A percentile compares a stretch with the other conserved stretches of the same genome.
These are phyloP conservation scores for Nomada goodeniana DNA, from an alignment of 2,888 invertebrate genomes.

Conservation along the genomic window DNA sequence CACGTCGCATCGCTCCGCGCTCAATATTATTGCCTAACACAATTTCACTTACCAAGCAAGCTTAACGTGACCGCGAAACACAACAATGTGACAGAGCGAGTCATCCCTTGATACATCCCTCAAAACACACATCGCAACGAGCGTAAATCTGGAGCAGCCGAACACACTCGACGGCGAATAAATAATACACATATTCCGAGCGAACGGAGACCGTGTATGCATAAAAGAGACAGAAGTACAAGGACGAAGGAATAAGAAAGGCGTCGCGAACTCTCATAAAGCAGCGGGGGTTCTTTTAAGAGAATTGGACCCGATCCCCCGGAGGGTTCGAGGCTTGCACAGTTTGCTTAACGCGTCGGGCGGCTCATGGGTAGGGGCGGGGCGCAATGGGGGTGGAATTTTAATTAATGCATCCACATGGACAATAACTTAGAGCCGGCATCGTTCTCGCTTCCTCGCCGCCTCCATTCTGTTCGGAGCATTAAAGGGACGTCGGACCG, in stretches of 20 bases:
- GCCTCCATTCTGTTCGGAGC: conserved; percentile 10
- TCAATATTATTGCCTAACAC: too few relatives aligned
- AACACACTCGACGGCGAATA: background rate
- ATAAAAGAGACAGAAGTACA: too few relatives aligned
- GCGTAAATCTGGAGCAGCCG: background rate
- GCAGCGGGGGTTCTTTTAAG: conserved; percentile 27
- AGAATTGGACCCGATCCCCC: conserved; percentile 39
- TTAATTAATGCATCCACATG: conserved; percentile 53
- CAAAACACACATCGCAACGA: background rate
- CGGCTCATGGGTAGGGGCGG: background rate
- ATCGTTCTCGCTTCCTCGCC: background rate
- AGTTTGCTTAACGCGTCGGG: background rate
- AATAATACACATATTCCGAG: conserved; percentile 5
- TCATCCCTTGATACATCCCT: background rate
- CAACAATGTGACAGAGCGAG: too few relatives aligned
- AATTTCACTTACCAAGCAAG: too few relatives aligned
- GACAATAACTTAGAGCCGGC: conserved; percentile 38
- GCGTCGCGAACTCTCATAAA: conserved; percentile 15
- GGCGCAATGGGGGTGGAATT: conserved; percentile 39
- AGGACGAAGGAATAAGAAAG: background rate
- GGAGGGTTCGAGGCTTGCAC: conserved; percentile 11
- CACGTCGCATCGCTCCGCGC: too few relatives aligned
- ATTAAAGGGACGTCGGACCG: conserved; percentile 31
- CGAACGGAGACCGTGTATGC: background rate
- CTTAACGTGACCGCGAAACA: too few relatives aligned